Evolutionary conservation across 2,888 invertebrate genomes (phyloP).

Genomic region (Yponomeuta malinellus): DNA sequence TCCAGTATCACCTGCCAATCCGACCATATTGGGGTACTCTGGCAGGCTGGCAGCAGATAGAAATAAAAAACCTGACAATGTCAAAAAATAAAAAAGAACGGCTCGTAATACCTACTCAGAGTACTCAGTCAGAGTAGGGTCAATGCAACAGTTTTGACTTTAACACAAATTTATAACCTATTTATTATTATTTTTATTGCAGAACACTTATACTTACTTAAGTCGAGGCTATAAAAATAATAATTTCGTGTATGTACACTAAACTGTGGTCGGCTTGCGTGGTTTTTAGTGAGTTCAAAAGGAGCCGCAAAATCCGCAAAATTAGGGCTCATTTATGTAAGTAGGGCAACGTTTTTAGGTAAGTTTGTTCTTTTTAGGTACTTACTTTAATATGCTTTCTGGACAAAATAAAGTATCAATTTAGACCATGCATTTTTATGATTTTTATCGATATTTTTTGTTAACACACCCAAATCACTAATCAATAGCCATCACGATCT

Average conservation of each 20-base stretch:
- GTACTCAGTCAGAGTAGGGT: not conserved
- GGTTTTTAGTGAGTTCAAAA: constrained; percentile 17
- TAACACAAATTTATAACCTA: not conserved
- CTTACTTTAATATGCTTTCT: not conserved
- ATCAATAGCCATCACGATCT: not conserved
- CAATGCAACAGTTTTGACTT: not conserved
- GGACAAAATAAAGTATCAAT: not conserved
- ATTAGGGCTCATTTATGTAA: constrained; percentile 36
- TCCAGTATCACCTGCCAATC: constrained; percentile 37
- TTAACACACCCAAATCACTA: not conserved
- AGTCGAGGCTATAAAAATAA: constrained; percentile 13
- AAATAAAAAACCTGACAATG: constrained; percentile 3
- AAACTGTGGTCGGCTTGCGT: constrained; percentile 7
- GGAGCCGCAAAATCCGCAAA: constrained; percentile 22
- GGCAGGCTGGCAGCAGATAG: not conserved
- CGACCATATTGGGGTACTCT: not conserved
- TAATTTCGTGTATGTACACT: constrained; percentile 7
- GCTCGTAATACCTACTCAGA: not conserved
- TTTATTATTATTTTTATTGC: not conserved
- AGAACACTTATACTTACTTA: not conserved
- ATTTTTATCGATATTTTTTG: too few species aligned
- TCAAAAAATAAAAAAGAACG: not conserved
- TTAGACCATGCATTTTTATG: not conserved
- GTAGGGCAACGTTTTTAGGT: constrained; percentile 28
- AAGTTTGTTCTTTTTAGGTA: not conserved